Base-by-base conservation (phyloP, 2,888 invertebrate species). In the Drosophila putrida region DNA sequence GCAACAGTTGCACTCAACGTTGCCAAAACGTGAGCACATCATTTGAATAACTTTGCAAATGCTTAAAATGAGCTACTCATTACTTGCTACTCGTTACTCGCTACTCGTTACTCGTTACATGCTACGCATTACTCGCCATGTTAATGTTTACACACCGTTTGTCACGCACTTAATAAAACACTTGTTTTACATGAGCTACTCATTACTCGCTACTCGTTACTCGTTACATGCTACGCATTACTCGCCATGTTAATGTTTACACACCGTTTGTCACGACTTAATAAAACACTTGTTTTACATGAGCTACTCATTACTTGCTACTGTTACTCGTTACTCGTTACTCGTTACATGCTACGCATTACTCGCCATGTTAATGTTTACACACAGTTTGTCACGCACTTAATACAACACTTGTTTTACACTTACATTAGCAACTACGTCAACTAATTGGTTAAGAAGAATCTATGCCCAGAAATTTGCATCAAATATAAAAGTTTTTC, bases 11-110 rank as follows among this genome's bases (percentile, higher is more conserved):
- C 75, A 78, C 75, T 63, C 49, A 66, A n/a, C 41, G 58, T 41
- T 59, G 50, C 57, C 67, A 53, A 64, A 78, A 73, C 73, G 60
- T 78, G 78, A 53, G 44, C 69, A 39, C 75, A 66, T 71, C 67
- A 71, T 78, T 82, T 67, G 61, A 67, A 47, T 66, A 78, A 68
- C 75, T 66, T 58, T 11, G 54, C 63, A 59, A 78, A 70, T 71
- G 70, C 25, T 61, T 39, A 71, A 67, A 71, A 64, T 71, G 66
- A 67, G 62, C 53, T 58, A 69, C 35, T 31, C 38, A 35, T 35
- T 46, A 53, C 31, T 51, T 33, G 44, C n/a, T 43, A 31, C 31
- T 31, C 31, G 51, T n/a, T 46, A 51, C 33, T 39, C 28, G 47
- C 27, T 53, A 38, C 58, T 31, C 20, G 51, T 9, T 38, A 58